phyloP scores from a whole-genome alignment of 2,113 vertebrate genomes.

The Protobothrops flavoviridis region DNA sequence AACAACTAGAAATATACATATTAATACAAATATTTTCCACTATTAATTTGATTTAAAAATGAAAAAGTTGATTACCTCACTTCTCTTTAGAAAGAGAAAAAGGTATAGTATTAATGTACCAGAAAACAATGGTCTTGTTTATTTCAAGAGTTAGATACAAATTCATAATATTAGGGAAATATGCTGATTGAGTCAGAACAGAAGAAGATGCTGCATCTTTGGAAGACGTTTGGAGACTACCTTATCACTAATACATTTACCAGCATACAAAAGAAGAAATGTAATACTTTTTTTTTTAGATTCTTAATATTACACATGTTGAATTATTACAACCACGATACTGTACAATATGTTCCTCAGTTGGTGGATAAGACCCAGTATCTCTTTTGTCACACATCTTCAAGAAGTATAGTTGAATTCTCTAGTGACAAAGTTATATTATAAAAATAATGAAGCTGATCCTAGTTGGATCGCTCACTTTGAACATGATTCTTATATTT shows the following conservation, averaged over 20 bases:
- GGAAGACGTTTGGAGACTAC: not conserved
- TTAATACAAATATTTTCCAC: not conserved
- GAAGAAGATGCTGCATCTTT: not conserved
- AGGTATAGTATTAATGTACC: not conserved
- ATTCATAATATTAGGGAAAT: not conserved
- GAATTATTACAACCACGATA: not conserved
- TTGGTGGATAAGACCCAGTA: not conserved
- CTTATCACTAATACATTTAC: not conserved
- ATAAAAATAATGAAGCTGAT: not conserved
- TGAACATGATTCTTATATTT: not conserved
- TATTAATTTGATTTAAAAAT: not conserved
- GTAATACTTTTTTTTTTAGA: not conserved
- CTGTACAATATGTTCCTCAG: not conserved
- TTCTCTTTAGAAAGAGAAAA: not conserved
- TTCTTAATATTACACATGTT: not conserved
- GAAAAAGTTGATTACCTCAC: not conserved
- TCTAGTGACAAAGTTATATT: not conserved
- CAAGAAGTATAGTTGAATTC: not conserved
- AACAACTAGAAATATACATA: not conserved
- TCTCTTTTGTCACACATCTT: no score
- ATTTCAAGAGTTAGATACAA: not conserved
- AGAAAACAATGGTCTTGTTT: conserved; percentile 1
- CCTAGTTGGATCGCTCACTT: not conserved
- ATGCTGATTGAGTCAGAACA: not conserved
- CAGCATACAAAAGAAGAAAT: not conserved